A percentile compares a stretch with the other conserved stretches of the same genome.
These are phyloP conservation scores for Catagonus wagneri DNA, from an alignment of 2,113 vertebrate species.

Conservation along the genomic window DNA sequence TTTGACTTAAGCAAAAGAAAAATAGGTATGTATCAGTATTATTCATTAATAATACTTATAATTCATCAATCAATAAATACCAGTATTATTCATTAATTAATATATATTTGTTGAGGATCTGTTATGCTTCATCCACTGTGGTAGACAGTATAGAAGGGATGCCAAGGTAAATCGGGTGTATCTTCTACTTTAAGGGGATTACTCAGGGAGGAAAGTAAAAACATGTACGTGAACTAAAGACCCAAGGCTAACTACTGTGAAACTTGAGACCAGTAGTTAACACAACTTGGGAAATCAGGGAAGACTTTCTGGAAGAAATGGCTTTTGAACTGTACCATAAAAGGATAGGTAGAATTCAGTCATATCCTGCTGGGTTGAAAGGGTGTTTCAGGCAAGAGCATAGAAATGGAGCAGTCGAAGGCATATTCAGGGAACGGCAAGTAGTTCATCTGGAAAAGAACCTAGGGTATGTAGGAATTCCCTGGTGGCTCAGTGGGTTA, in stretches of 20 bases:
- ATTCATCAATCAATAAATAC: too few relatives aligned
- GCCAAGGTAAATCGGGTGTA: not conserved
- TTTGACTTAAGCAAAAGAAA: conserved; percentile 45
- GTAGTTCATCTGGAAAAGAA: not conserved
- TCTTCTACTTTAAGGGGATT: not conserved
- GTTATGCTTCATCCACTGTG: not conserved
- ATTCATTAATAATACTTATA: too few relatives aligned
- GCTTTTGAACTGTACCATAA: conserved; percentile 26
- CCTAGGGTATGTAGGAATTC: not conserved
- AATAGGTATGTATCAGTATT: too few relatives aligned
- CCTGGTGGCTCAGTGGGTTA: too few relatives aligned
- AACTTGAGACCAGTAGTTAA: conserved; percentile 33
- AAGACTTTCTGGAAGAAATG: not conserved
- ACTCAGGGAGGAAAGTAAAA: conserved; percentile 45
- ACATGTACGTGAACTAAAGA: not conserved
- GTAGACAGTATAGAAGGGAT: not conserved
- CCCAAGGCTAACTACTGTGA: not conserved
- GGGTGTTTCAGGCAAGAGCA: conserved; percentile 16
- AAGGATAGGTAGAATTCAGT: not conserved
- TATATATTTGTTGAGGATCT: not conserved
- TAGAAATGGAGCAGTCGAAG: conserved; percentile 15
- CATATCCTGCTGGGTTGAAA: not conserved
- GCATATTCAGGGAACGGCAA: not conserved
- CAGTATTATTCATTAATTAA: not conserved
- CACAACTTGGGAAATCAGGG: not conserved